phyloP scores from a whole-genome alignment of 2,113 vertebrate species.

The Oryctolagus cuniculus region DNA sequence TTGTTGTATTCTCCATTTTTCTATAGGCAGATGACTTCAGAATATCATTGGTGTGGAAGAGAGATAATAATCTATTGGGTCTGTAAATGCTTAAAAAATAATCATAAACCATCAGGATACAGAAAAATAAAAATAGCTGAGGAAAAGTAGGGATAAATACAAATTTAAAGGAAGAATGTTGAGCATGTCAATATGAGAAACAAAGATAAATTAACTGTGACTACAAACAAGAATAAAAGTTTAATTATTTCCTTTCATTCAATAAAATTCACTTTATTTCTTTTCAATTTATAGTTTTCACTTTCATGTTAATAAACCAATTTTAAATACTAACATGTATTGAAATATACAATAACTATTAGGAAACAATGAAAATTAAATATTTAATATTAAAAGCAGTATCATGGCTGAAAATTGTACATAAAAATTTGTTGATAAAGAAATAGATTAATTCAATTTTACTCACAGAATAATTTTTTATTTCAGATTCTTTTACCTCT shows the following conservation, averaged over 20 bases:
- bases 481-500: not conserved
- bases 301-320: not conserved
- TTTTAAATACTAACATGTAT: not conserved
- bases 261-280: not conserved
- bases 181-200: not conserved
- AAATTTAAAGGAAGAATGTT: not conserved
- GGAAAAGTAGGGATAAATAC: not conserved
- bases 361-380: not conserved
- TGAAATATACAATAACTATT: not conserved
- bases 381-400: not conserved
- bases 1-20: not conserved
- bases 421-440: not conserved
- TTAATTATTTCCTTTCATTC: too few species aligned
- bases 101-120: not conserved
- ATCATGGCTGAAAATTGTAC: not conserved
- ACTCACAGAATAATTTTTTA: not conserved
- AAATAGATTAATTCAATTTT: not conserved
- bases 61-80: accelerated
- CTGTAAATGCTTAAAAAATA: not conserved
- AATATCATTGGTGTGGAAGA: not conserved
- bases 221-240: not conserved
- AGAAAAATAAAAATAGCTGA: not conserved
- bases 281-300: not conserved
- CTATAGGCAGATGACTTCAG: not conserved
- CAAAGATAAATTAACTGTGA: not conserved